Base-by-base conservation (phyloP, 2,113 vertebrate species). In the Perca flavescens region DNA sequence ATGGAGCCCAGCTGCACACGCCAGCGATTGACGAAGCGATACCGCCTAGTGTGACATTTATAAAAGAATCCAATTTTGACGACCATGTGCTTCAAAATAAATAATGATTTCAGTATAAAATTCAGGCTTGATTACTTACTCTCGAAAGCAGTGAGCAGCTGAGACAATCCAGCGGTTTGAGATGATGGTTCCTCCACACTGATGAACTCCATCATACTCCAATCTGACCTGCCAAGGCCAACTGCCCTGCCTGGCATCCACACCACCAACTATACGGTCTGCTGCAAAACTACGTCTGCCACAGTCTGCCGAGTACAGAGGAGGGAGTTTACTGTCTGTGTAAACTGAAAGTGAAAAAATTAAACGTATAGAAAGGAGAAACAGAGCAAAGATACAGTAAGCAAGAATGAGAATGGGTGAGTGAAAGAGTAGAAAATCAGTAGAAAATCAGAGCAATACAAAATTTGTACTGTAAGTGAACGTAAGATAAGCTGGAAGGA, bases 171-270 rank as follows among this genome's bases (percentile, higher is more conserved):
- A 98, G 80, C 96, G 96, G 77, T 95, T 93, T 0, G 97, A 97
- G 66, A 98, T 96, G 83, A 98, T 92, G 61, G 97, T 96, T 31
- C 97, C 97, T 3, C 97, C 97, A 5, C 97, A 98, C 56, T 97
- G 96, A 77, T 97, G 96, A 2, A 96, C 89, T 0, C 96, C 96
- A 0, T 97, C 96, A 0, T 97, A 97, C 71, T 96, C 96, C 74
- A 98, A 81, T 68, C 97, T 97, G 92, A 97, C 96, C 93, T 97
- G 97, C 97, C 97, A 98, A 0, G 97, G 97, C 97, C 97, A 98
- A 47, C 94, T 93, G 60, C 97, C 97, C 91, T 96, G 95, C 21
- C 96, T 93, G 6, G 96, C 94, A 47, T 97, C 96, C 71, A 94
- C 95, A 3, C 97, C 97, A 0, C 97, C 96, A 5, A 98, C 97